A percentile compares a stretch with the other conserved stretches of the same genome.
phyloP scores from a whole-genome alignment of 2,797 vertebrate genomes.

The Perodicticus potto region DNA sequence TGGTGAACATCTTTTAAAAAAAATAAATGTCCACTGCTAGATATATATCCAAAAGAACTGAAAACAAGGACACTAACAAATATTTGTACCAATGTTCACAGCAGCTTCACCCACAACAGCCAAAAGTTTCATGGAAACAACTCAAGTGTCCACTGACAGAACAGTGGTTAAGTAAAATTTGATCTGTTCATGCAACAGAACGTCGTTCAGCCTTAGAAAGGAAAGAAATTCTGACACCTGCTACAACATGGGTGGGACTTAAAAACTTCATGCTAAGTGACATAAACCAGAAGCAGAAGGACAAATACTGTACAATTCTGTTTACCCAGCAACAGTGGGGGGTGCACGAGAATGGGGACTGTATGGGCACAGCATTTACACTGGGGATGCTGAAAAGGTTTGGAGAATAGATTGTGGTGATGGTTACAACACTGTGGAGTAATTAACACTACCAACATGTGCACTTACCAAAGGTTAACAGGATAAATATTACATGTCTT shows the following conservation, averaged over 20 bases:
- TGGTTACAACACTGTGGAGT: background rate
- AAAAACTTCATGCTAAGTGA: background rate
- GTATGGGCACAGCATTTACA: too few species aligned
- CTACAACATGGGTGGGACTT: background rate
- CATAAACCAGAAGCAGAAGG: background rate
- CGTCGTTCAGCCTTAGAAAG: background rate
- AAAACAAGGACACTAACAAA: background rate
- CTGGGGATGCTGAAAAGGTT: background rate
- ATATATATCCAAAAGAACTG: background rate
- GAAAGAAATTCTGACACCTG: background rate
- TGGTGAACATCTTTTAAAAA: background rate
- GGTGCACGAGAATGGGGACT: accelerated
- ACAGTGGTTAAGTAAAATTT: background rate
- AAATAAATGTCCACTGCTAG: background rate
- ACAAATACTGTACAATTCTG: accelerated
- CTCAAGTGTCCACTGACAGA: background rate
- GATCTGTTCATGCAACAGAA: accelerated
- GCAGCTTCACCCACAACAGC: background rate
- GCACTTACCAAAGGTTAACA: background rate
- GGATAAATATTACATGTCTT: background rate
- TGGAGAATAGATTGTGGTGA: accelerated
- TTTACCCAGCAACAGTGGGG: accelerated
- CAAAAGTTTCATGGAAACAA: background rate
- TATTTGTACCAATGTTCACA: background rate
- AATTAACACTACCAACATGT: background rate